These are phyloP conservation scores for Stegophylla sp. DNA, from an alignment of 2,888 invertebrate species.

Conservation along the genomic window DNA sequence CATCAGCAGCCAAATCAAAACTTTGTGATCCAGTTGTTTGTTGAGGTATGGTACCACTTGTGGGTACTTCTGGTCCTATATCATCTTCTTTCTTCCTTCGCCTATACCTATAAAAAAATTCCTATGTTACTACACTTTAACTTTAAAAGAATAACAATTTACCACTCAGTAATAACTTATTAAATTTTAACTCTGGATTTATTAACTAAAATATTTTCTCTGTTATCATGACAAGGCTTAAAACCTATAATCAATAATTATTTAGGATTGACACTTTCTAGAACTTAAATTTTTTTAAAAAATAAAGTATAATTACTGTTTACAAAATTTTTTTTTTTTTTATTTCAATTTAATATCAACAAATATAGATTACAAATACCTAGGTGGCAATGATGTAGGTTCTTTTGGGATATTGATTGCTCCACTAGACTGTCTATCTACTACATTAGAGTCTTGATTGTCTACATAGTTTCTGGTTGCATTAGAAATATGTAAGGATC, in stretches of 20 bases:
- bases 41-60: constrained; percentile 49
- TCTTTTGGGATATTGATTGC: constrained; percentile 51
- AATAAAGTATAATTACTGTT: no score
- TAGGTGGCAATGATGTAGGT: constrained; percentile 47
- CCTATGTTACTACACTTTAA: no score
- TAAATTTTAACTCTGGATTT: no score
- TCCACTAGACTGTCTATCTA: constrained; percentile 50
- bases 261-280: no score
- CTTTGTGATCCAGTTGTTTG: constrained; percentile 65
- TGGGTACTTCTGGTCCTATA: constrained; percentile 61
- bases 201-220: no score
- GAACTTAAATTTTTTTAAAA: no score
- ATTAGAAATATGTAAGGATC: constrained; percentile 55
- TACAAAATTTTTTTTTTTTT: background rate
- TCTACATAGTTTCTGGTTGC: constrained; percentile 44
- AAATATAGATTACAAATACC: constrained; percentile 13
- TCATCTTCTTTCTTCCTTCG: constrained; percentile 66
- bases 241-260: no score
- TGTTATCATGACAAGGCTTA: no score
- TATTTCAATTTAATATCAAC: background rate
- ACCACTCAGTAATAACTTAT: no score
- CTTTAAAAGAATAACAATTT: no score
- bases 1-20: constrained; percentile 80
- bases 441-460: constrained; percentile 46
- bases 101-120: constrained; percentile 61